Evolutionary conservation across 2,113 vertebrate species (phyloP).

Genomic region (Diglossa brunneiventris): DNA sequence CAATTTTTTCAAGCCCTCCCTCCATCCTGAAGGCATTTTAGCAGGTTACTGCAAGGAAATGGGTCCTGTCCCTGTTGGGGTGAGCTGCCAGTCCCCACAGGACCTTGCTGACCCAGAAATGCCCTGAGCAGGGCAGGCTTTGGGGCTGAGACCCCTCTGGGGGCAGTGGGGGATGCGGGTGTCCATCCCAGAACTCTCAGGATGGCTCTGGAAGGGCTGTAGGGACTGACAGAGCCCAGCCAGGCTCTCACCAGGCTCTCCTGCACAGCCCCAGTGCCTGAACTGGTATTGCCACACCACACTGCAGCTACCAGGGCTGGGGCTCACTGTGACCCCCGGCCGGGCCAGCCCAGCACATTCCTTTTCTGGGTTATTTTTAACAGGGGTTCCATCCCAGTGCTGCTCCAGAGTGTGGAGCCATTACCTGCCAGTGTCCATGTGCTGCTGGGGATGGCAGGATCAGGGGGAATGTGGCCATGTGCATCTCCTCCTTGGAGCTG

Average conservation of each 20-base stretch:
- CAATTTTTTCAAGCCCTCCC: background rate
- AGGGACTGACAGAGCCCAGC: fast-evolving
- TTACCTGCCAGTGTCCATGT: fast-evolving
- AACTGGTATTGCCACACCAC: background rate
- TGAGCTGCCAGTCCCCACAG: background rate
- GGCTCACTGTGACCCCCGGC: fast-evolving
- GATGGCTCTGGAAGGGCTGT: background rate
- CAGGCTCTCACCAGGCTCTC: background rate
- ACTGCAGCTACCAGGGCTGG: background rate
- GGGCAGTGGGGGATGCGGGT: fast-evolving
- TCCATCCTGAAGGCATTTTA: background rate
- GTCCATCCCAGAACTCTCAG: fast-evolving
- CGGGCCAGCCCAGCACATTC: background rate
- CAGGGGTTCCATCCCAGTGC: fast-evolving
- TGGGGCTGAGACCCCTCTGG: background rate
- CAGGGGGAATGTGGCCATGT: fast-evolving
- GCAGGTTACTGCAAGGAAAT: background rate
- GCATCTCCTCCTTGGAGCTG: background rate
- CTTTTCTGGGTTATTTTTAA: background rate
- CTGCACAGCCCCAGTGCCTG: fast-evolving
- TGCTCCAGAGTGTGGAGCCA: background rate
- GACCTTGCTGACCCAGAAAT: background rate
- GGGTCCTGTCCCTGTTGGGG: background rate
- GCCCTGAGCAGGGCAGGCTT: fast-evolving
- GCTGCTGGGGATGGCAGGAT: background rate